Evolutionary conservation across 1,140 invertebrate genomes (phyloP).

Genomic region (Wasmannia auropunctata): DNA sequence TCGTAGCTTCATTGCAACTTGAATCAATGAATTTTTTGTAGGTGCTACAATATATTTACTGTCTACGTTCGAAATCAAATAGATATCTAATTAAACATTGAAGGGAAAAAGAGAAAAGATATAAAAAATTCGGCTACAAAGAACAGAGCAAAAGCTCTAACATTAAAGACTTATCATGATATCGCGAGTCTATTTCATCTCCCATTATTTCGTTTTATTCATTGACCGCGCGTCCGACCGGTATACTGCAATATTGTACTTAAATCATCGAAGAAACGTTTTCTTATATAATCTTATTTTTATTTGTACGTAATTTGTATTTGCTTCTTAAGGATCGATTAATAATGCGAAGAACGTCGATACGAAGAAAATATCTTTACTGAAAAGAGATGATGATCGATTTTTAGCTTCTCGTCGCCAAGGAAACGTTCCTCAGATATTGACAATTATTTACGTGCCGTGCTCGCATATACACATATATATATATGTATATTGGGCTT

Average conservation of each 20-base stretch:
- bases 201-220: background rate
- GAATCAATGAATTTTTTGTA: background rate
- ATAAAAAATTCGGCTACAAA: background rate
- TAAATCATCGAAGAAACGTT: background rate
- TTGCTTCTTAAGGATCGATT: background rate
- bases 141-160: background rate
- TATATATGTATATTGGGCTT: background rate
- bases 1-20: background rate
- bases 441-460: background rate
- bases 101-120: background rate
- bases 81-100: too few species aligned
- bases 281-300: constrained; percentile 23
- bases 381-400: background rate
- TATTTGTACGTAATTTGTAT: background rate
- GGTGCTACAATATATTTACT: background rate
- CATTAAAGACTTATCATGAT: background rate
- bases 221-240: background rate
- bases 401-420: background rate
- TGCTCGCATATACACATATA: too few species aligned
- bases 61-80: background rate
- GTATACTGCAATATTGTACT: background rate
- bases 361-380: background rate
- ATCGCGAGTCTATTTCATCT: too few species aligned
- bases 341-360: background rate
- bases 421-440: background rate